A percentile compares a stretch with the other conserved stretches of the same genome.
These are phyloP conservation scores for Dolichopus griseipennis DNA, from an alignment of 2,888 invertebrate species.

Conservation along the genomic window DNA sequence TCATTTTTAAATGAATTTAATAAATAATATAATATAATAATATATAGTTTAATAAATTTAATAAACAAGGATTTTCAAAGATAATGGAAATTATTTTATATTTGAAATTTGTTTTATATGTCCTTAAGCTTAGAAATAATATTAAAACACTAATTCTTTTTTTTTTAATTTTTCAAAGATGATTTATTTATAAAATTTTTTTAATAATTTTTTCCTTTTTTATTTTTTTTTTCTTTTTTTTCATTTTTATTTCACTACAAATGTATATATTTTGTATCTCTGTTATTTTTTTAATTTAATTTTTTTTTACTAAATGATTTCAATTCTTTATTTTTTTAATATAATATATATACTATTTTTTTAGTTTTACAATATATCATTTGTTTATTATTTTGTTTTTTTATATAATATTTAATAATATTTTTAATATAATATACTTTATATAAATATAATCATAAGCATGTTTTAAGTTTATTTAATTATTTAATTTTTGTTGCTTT, in stretches of 20 bases:
- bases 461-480: background rate
- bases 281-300: background rate
- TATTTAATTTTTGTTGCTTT: background rate
- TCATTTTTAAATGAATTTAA: no score
- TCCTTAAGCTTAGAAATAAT: no score
- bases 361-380: no score
- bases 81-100: no score
- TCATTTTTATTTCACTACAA: background rate
- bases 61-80: no score
- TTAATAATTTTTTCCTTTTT: background rate
- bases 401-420: background rate
- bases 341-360: no score
- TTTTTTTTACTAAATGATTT: background rate
- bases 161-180: background rate
- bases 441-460: slow-evolving; percentile 6
- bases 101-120: no score
- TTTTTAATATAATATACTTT: background rate
- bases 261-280: background rate
- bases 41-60: no score
- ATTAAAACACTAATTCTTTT: no score
- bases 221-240: background rate
- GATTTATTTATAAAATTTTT: slow-evolving; percentile 3
- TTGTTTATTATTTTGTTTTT: background rate
- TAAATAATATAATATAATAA: no score
- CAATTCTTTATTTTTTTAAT: background rate